These are phyloP conservation scores for Notarius lentiginosus DNA, from an alignment of 2,113 vertebrate genomes.

Conservation along the genomic window DNA sequence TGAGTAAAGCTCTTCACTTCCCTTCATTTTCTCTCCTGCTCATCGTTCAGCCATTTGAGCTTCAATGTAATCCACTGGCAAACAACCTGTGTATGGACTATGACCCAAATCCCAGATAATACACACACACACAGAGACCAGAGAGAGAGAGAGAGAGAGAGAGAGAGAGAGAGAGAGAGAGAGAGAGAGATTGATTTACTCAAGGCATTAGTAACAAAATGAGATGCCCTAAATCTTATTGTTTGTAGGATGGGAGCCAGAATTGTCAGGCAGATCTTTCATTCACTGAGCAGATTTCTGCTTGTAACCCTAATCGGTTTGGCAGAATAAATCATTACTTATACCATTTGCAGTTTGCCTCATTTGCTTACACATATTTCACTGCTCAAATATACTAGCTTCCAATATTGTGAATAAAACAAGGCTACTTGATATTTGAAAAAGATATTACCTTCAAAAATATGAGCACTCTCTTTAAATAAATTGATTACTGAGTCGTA, in stretches of 20 bases:
- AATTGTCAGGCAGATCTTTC: slow-evolving; percentile 1
- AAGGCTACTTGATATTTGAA: neutral
- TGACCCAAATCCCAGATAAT: slow-evolving; percentile 53
- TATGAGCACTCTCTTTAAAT: neutral
- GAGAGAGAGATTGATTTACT: slow-evolving; percentile 6
- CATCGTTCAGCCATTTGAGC: slow-evolving; percentile 30
- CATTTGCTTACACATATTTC: neutral
- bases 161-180: slow-evolving; percentile 6
- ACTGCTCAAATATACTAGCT: neutral
- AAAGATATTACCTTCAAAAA: neutral
- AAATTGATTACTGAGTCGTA: neutral
- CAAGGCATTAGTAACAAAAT: slow-evolving; percentile 17
- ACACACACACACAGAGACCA: neutral
- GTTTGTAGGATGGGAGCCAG: slow-evolving; percentile 19
- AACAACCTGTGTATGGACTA: slow-evolving; percentile 38
- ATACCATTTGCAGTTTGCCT: neutral
- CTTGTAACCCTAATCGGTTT: neutral
- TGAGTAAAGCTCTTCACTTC: neutral
- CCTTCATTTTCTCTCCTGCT: neutral
- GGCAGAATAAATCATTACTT: neutral
- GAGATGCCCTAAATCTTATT: slow-evolving; percentile 37
- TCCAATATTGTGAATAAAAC: neutral
- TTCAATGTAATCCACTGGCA: slow-evolving; percentile 59
- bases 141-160: too few species aligned
- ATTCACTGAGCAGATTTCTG: neutral